phyloP scores from a whole-genome alignment of 1,140 invertebrate genomes.

The Heliconius himera region DNA sequence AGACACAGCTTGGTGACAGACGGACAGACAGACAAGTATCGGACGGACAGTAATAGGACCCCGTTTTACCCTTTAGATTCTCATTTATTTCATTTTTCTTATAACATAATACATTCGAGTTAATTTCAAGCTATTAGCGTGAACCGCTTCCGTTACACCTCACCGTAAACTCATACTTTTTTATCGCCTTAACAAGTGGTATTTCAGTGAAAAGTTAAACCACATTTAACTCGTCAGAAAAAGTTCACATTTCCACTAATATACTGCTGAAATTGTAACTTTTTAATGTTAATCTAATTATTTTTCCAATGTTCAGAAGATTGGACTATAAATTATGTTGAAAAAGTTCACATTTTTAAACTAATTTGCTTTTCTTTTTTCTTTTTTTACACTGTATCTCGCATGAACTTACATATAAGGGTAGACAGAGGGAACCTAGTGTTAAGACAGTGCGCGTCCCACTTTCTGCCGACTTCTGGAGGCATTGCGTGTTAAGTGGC shows the following conservation, averaged over 20 bases:
- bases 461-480: too few species aligned
- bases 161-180: slow-evolving; percentile 20
- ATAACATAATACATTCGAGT: background rate
- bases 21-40: too few species aligned
- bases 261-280: background rate
- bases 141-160: slow-evolving; percentile 17
- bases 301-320: background rate
- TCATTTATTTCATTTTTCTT: too few species aligned
- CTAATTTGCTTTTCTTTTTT: too few species aligned
- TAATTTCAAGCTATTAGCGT: slow-evolving; percentile 1
- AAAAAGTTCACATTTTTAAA: background rate
- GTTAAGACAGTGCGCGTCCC: too few species aligned
- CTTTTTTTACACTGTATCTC: too few species aligned
- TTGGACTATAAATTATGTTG: background rate
- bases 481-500: too few species aligned
- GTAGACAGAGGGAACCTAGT: too few species aligned
- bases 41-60: too few species aligned
- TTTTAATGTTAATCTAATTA: slow-evolving; percentile 6
- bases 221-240: background rate
- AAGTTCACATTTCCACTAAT: background rate
- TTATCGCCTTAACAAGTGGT: slow-evolving; percentile 12
- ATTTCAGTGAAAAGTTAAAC: slow-evolving; percentile 3
- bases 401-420: too few species aligned
- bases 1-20: too few species aligned
- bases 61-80: too few species aligned